Percentiles rank a stretch among this genome's conserved stretches.
phyloP scores from a whole-genome alignment of 2,797 vertebrate species.

The Sebastes itinus region DNA sequence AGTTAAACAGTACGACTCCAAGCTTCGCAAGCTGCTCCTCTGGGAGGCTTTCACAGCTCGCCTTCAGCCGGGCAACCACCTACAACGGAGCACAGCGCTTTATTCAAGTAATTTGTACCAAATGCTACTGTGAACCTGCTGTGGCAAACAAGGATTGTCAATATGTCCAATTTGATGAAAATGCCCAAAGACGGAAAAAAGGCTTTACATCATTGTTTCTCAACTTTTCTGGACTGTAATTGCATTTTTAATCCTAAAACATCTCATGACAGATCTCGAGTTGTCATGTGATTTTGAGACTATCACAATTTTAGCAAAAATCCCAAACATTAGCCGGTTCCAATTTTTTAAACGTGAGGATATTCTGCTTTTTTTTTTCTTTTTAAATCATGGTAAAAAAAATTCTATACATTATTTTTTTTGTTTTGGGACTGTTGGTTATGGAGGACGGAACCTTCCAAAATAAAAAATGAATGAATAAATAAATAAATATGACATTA shows the following conservation, averaged over 20 bases:
- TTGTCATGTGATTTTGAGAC: neutral
- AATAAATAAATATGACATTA: too few species aligned
- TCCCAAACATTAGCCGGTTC: neutral
- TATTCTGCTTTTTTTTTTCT: neutral
- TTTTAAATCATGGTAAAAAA: neutral
- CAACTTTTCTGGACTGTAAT: neutral
- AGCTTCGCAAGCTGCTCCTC: slow-evolving; percentile 86
- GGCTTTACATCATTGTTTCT: neutral
- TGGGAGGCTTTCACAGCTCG: slow-evolving; percentile 75
- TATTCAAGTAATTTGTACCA: neutral
- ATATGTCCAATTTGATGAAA: neutral
- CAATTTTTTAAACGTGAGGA: neutral
- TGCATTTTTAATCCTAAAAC: neutral
- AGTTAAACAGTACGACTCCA: slow-evolving; percentile 83
- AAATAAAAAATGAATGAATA: too few species aligned
- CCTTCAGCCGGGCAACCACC: slow-evolving; percentile 78
- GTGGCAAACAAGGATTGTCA: too few species aligned
- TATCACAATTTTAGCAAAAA: neutral
- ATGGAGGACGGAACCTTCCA: too few species aligned
- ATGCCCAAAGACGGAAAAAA: neutral
- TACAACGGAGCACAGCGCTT: slow-evolving; percentile 25
- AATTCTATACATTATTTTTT: neutral
- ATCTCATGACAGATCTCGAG: neutral
- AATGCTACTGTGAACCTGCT: neutral
- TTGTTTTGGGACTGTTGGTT: neutral